Conservation (phyloP, 2,113 vertebrate genomes). For the Atractosteus spatula region DNA sequence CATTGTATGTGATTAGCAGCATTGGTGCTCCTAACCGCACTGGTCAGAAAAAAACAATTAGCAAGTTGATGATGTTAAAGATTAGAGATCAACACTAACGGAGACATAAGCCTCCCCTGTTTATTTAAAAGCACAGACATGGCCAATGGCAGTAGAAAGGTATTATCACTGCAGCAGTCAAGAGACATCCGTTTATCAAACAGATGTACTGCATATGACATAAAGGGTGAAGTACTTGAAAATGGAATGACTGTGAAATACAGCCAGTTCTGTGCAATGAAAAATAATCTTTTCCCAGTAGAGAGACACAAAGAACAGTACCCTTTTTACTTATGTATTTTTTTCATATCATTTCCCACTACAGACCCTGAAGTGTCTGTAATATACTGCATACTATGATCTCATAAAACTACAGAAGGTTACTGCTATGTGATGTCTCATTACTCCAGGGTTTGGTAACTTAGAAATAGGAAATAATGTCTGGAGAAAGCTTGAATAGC, state of each 20-base stretch:
- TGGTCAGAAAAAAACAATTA: slow-evolving; percentile 56
- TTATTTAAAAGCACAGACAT: slow-evolving; percentile 54
- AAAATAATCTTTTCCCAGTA: too few relatives aligned
- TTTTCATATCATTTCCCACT: too few relatives aligned
- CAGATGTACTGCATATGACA: neutral
- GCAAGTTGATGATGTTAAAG: slow-evolving; percentile 44
- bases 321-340: too few relatives aligned
- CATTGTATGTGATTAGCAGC: slow-evolving; percentile 18
- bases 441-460: too few relatives aligned
- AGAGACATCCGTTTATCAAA: neutral
- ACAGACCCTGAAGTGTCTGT: too few relatives aligned
- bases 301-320: neutral
- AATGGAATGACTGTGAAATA: too few relatives aligned
- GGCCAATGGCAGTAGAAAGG: slow-evolving; percentile 22
- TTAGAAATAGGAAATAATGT: too few relatives aligned
- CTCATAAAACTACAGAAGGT: too few relatives aligned
- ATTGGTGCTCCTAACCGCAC: neutral
- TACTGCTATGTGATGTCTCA: too few relatives aligned
- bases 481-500: too few relatives aligned
- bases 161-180: slow-evolving; percentile 29
- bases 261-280: neutral
- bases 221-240: too few relatives aligned
- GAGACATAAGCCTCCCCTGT: slow-evolving; percentile 45
- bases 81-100: slow-evolving; percentile 50
- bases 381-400: too few relatives aligned